Percentiles rank a stretch among this genome's conserved stretches.
Evolutionary conservation across 1,140 invertebrate genomes (phyloP).

Genomic region (Heliconius melpomene): DNA sequence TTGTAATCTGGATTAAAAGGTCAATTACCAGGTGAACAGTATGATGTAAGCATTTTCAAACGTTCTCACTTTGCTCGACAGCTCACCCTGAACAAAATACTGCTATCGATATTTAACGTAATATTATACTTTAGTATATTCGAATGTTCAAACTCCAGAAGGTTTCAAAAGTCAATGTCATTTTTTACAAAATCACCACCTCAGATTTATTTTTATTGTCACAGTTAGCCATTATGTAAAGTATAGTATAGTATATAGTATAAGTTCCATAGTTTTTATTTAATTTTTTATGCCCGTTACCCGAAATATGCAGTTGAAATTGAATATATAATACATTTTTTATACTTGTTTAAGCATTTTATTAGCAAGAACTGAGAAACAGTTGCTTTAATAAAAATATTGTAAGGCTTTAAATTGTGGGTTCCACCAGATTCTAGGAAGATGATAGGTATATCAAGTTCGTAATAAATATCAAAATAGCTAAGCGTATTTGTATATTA

Average conservation of each 20-base stretch:
- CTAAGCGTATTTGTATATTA: neutral
- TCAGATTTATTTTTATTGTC: slow-evolving; percentile 16
- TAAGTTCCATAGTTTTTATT: slow-evolving; percentile 26
- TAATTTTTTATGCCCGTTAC: slow-evolving; percentile 10
- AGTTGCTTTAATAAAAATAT: neutral
- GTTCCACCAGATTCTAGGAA: no score
- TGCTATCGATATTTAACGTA: slow-evolving; percentile 32
- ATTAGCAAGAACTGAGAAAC: neutral
- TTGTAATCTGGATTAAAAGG: slow-evolving; percentile 15
- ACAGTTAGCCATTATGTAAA: slow-evolving; percentile 13
- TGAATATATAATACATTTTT: neutral
- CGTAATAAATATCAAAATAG: no score
- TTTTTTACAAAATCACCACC: slow-evolving; percentile 31
- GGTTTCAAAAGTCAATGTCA: slow-evolving; percentile 33
- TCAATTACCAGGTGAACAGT: slow-evolving; percentile 5
- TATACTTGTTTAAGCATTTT: neutral
- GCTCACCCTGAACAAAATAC: slow-evolving; percentile 31
- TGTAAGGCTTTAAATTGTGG: neutral
- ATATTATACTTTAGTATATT: slow-evolving; percentile 34
- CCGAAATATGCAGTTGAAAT: neutral
- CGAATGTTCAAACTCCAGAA: slow-evolving; percentile 28
- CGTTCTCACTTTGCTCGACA: slow-evolving; percentile 5
- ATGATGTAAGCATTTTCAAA: slow-evolving; percentile 9
- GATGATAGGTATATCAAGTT: no score
- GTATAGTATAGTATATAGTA: no score